Evolutionary conservation across 2,113 vertebrate genomes (phyloP).

Genomic region (Paraplagusia blochii): DNA sequence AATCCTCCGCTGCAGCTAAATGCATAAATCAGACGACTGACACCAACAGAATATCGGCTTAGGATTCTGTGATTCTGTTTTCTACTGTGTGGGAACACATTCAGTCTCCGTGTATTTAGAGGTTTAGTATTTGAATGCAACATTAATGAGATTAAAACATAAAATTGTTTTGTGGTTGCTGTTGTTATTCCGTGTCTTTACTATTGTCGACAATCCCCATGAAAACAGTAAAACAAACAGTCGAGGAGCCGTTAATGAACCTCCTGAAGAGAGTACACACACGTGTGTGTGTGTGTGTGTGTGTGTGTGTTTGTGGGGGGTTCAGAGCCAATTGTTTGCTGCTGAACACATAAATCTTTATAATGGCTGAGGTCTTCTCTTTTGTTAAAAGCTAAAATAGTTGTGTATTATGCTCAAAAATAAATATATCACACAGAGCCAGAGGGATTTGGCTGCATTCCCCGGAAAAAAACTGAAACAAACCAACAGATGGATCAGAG

Average conservation of each 20-base stretch:
- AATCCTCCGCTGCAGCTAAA: neutral
- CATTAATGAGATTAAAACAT: neutral
- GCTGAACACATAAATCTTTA: neutral
- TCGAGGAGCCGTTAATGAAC: neutral
- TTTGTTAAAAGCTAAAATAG: no score
- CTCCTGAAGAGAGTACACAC: neutral
- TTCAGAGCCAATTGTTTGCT: neutral
- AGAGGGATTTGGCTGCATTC: no score
- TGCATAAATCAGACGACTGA: neutral
- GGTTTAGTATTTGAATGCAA: neutral
- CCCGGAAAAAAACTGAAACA: no score
- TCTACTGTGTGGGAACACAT: neutral
- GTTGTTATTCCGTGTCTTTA: neutral
- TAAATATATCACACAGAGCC: no score
- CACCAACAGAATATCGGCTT: neutral
- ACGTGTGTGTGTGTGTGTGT: no score
- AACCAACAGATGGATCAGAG: no score
- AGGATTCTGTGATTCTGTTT: neutral
- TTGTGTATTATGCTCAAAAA: no score
- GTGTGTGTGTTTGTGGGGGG: neutral
- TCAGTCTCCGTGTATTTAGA: neutral
- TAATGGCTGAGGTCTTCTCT: neutral
- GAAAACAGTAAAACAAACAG: neutral
- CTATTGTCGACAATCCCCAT: neutral
- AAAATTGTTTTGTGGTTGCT: neutral